Conservation (phyloP, 1,140 invertebrate genomes). For the Trigoniulus corallinus region DNA sequence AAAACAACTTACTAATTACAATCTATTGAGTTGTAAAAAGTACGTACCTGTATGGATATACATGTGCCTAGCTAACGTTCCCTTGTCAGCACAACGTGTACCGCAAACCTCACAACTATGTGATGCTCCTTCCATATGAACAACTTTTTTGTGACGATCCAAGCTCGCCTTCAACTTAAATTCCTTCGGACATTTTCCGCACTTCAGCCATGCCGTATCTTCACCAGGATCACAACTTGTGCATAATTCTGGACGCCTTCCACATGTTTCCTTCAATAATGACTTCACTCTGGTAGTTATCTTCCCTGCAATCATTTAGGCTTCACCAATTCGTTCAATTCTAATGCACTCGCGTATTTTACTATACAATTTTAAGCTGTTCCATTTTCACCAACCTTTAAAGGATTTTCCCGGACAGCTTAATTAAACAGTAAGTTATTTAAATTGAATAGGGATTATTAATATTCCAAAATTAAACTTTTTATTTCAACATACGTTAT, state of each 20-base stretch:
- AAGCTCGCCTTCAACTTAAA: constrained; percentile 32
- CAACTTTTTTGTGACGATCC: constrained; percentile 30
- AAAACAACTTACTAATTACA: neutral
- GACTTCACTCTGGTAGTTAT: no score
- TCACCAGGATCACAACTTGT: constrained; percentile 18
- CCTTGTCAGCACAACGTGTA: constrained; percentile 31
- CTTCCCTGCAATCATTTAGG: no score
- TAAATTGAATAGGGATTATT: no score
- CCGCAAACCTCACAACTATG: constrained; percentile 31
- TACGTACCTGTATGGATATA: constrained; percentile 11
- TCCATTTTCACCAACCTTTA: no score
- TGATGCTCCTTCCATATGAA: constrained; percentile 28
- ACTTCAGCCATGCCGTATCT: constrained; percentile 19
- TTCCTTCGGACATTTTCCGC: constrained; percentile 35
- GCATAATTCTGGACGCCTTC: neutral
- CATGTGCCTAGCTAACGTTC: constrained; percentile 32
- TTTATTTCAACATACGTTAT: no score
- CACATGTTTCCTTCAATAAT: neutral
- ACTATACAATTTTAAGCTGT: no score
- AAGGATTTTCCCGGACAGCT: no score
- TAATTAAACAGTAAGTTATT: no score
- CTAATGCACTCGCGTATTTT: no score
- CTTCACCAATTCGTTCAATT: no score
- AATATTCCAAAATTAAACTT: no score
- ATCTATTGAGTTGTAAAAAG: neutral